phyloP scores from a whole-genome alignment of 1,140 invertebrate genomes.

The Anastatus disparis region DNA sequence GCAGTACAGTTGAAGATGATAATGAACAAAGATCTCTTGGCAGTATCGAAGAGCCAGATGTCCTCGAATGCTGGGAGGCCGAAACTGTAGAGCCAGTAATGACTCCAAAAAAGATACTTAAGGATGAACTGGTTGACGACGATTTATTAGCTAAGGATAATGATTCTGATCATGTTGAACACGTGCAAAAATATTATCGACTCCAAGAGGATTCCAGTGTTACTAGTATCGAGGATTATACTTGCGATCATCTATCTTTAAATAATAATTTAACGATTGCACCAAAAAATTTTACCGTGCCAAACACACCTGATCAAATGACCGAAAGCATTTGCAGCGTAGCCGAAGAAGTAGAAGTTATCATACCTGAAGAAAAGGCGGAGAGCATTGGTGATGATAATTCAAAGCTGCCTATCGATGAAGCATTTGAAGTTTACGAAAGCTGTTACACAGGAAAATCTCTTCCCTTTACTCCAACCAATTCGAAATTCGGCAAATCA shows the following conservation, averaged over 20 bases:
- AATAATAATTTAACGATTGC: conserved; percentile 11
- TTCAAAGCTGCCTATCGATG: conserved; percentile 55
- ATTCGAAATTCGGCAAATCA: conserved; percentile 45
- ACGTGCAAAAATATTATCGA: conserved; percentile 61
- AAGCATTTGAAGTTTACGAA: conserved; percentile 64
- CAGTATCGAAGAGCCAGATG: conserved; percentile 64
- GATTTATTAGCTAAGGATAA: conserved; percentile 36
- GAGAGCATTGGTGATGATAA: conserved; percentile 39
- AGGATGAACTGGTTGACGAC: conserved; percentile 45
- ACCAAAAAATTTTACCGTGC: conserved; percentile 42
- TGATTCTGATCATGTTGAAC: conserved; percentile 44
- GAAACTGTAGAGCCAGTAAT: conserved; percentile 58
- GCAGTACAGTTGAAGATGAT: conserved; percentile 20
- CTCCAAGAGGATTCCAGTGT: conserved; percentile 48
- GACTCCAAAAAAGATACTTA: conserved; percentile 46
- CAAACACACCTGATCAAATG: conserved; percentile 48
- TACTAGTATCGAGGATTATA: conserved; percentile 48
- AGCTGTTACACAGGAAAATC: conserved; percentile 57
- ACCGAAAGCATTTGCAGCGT: conserved; percentile 47
- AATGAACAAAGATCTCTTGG: conserved; percentile 49
- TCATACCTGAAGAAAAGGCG: conserved; percentile 29
- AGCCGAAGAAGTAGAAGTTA: conserved; percentile 45
- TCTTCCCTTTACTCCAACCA: conserved; percentile 45
- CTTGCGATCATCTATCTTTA: background rate
- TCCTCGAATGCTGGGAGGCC: conserved; percentile 63